Percentiles rank a stretch among this genome's conserved stretches.
phyloP scores from a whole-genome alignment of 2,797 vertebrate species.

The Fringilla coelebs region DNA sequence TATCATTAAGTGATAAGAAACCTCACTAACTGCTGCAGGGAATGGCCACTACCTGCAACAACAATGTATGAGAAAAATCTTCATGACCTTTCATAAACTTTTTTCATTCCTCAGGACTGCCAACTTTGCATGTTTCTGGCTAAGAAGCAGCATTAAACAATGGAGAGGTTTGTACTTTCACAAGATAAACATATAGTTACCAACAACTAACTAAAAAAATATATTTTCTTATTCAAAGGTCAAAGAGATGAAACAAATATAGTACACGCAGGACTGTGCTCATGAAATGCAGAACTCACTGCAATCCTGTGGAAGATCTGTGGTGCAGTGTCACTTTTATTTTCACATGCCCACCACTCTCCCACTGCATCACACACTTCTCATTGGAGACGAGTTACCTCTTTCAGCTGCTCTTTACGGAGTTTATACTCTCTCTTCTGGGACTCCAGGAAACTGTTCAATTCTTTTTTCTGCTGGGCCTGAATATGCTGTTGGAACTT shows the following conservation, averaged over 20 bases:
- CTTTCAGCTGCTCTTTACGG: conserved; percentile 97
- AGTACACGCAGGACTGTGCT: background rate
- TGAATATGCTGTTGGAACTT: conserved; percentile 99
- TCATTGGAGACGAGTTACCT: conserved; percentile 74
- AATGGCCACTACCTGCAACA: background rate
- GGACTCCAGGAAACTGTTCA: conserved; percentile 93
- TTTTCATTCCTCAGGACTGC: background rate
- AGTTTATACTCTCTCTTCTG: conserved; percentile 98
- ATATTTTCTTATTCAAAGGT: background rate
- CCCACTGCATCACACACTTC: background rate
- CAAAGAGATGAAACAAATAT: background rate
- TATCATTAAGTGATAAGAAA: background rate
- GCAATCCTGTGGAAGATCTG: background rate
- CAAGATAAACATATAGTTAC: background rate
- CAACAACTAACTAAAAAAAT: background rate
- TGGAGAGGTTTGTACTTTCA: background rate
- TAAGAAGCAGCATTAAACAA: background rate
- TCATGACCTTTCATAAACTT: background rate
- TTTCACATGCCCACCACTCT: background rate
- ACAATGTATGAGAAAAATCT: background rate
- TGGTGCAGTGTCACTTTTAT: background rate
- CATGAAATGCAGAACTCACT: background rate
- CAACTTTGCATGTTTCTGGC: background rate
- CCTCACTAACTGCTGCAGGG: background rate
- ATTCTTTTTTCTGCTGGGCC: conserved; percentile 97